Conservation (phyloP, 1,140 invertebrate genomes). For the Heliothis subflexa region DNA sequence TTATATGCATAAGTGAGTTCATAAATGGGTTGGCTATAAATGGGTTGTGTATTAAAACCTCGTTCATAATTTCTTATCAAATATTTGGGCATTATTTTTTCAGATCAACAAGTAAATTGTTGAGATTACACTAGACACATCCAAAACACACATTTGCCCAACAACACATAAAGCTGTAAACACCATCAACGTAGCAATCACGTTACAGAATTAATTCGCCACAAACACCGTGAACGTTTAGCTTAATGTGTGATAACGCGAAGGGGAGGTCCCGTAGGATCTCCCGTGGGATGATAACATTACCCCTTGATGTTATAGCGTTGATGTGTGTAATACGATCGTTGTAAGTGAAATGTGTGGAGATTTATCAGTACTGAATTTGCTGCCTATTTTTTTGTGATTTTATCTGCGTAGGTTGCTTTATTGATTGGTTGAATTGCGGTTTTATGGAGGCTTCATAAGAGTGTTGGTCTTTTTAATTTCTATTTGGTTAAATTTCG, state of each 20-base stretch:
- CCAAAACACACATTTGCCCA: background rate
- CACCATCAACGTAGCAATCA: slow-evolving; percentile 7
- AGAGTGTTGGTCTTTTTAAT: no score
- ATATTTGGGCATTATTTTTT: no score
- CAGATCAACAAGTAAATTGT: no score
- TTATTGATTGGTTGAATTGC: no score
- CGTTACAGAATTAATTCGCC: slow-evolving; percentile 22
- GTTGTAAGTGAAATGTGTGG: slow-evolving; percentile 40
- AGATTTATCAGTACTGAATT: background rate
- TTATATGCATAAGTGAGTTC: no score
- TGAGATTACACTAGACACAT: background rate
- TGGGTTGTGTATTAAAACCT: no score
- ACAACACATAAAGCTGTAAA: background rate
- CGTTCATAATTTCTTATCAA: no score
- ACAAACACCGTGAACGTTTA: slow-evolving; percentile 32
- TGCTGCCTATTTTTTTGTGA: no score
- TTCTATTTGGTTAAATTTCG: no score
- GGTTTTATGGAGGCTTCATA: no score
- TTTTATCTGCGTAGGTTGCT: no score
- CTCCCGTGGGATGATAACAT: slow-evolving; percentile 39
- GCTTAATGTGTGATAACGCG: slow-evolving; percentile 39
- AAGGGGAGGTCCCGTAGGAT: background rate
- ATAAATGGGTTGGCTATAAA: no score
- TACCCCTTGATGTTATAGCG: background rate
- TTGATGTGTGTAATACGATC: slow-evolving; percentile 37